Evolutionary conservation across 2,888 invertebrate species (phyloP), one percentile per base, ranked within the genome.

Genomic region (Acleris literana): DNA sequence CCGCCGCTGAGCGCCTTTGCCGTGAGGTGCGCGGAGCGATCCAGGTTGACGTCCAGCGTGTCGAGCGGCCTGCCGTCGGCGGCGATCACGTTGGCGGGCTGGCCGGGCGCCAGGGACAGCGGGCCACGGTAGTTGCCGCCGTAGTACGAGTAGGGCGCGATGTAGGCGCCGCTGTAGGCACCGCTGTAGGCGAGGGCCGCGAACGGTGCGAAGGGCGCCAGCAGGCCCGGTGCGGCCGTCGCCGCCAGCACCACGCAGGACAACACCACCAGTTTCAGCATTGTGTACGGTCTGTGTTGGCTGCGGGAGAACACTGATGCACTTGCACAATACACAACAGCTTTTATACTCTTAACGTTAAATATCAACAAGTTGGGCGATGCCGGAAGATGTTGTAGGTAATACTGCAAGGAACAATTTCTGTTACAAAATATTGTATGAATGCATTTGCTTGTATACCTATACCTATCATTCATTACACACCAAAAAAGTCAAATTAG

Each of bases 201-300:
- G 9, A 69, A 57, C 73, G 75, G n/a, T 72, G 55, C 49, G 33
- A 79, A 74, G 13, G 89, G 89, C 72, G 70, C 69, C 63, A 79
- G 29, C 58, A 74, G 71, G 49, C 86, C 82, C 72, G 33, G 33
- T 13, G 94, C 94, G 64, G 87, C 82, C 73, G 86, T 94, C 75
- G 92, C 86, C 75, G 94, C 94, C 76, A 94, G 4, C 76, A 94
- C 17, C 54, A 54, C 84, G 86, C 93, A 93, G 81, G 90, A 94
- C 92, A 95, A 93, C 82, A 94, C 93, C 88, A 94, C 93, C 89
- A 90, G 76, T 79, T 90, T 91, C 79, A 83, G 88, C 91, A 93
- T 93, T 78, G 81, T 89, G 84, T 76, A 81, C 90, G 85, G 85
- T 88, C 83, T 90, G 85, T 86, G 90, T 89, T 87, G 85, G 75